phyloP scores from a whole-genome alignment of 2,888 invertebrate genomes.

The Cerastoderma edule region DNA sequence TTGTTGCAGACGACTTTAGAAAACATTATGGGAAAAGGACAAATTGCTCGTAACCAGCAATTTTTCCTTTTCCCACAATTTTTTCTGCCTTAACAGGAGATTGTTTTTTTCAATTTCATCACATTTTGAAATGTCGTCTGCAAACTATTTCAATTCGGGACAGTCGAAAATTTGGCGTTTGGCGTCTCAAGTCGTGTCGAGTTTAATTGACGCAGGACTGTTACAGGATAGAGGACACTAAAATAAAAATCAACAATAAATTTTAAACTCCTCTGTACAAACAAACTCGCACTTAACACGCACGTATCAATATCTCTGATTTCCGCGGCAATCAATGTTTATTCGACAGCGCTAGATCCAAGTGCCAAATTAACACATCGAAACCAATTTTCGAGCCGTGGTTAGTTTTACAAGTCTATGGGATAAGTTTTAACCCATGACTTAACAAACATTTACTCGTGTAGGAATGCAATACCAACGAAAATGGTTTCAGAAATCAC shows the following conservation, averaged over 20 bases:
- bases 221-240: neutral
- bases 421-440: neutral
- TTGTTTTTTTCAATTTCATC: too few relatives aligned
- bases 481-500: too few relatives aligned
- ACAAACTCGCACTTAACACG: constrained; percentile 17
- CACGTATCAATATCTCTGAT: constrained; percentile 18
- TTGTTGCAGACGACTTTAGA: too few relatives aligned
- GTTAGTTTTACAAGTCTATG: constrained; percentile 7
- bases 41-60: too few relatives aligned
- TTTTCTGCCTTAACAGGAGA: too few relatives aligned
- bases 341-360: constrained; percentile 3
- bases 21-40: too few relatives aligned
- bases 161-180: too few relatives aligned
- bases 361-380: constrained; percentile 18
- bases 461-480: too few relatives aligned
- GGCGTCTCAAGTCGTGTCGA: neutral
- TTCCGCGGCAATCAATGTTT: constrained; percentile 15
- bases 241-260: constrained; percentile 22
- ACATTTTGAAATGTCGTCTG: too few relatives aligned
- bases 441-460: too few relatives aligned
- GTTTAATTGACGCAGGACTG: neutral
- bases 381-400: constrained; percentile 14
- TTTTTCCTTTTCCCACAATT: too few relatives aligned
- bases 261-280: constrained; percentile 9
- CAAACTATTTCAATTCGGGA: too few relatives aligned